phyloP scores from a whole-genome alignment of 2,113 vertebrate species.

The Perognathus longimembris region DNA sequence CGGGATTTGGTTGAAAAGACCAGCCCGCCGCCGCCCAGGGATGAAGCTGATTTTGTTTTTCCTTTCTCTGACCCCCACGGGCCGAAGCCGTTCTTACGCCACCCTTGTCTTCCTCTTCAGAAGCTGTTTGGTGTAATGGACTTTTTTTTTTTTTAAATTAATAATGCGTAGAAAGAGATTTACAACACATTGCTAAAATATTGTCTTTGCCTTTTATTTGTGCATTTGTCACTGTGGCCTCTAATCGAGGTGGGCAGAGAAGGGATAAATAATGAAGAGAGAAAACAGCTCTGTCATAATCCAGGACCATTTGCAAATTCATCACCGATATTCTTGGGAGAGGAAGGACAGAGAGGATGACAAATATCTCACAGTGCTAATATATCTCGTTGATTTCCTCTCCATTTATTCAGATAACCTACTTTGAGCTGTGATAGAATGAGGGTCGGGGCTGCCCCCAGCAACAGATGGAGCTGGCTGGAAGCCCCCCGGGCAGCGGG shows the following conservation, averaged over 20 bases:
- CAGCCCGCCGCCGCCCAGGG: accelerated
- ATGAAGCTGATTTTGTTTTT: constrained; percentile 61
- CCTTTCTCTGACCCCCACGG: constrained; percentile 76
- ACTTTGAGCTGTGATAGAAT: constrained; percentile 83
- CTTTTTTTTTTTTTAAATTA: constrained; percentile 86
- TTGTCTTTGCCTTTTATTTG: constrained; percentile 90
- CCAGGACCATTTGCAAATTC: constrained; percentile 89
- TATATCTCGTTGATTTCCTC: constrained; percentile 88
- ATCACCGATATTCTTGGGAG: constrained; percentile 86
- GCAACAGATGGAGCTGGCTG: constrained; percentile 63
- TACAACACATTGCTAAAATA: constrained; percentile 86
- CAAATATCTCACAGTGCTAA: constrained; percentile 78
- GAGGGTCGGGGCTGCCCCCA: constrained; percentile 69
- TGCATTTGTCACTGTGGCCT: constrained; percentile 90
- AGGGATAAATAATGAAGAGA: constrained; percentile 90
- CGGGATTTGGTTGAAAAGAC: not conserved
- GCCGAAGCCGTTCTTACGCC: constrained; percentile 50
- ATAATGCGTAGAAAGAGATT: constrained; percentile 90
- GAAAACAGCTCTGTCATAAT: constrained; percentile 86
- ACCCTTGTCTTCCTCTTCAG: constrained; percentile 82
- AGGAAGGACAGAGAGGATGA: constrained; percentile 85
- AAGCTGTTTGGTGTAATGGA: constrained; percentile 82
- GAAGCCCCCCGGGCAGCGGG: accelerated
- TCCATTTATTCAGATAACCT: constrained; percentile 82
- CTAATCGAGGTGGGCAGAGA: constrained; percentile 84